Percentiles rank a stretch among this genome's conserved stretches.
Conservation (phyloP, 2,888 invertebrate genomes). For the Monochamus alternatus region DNA sequence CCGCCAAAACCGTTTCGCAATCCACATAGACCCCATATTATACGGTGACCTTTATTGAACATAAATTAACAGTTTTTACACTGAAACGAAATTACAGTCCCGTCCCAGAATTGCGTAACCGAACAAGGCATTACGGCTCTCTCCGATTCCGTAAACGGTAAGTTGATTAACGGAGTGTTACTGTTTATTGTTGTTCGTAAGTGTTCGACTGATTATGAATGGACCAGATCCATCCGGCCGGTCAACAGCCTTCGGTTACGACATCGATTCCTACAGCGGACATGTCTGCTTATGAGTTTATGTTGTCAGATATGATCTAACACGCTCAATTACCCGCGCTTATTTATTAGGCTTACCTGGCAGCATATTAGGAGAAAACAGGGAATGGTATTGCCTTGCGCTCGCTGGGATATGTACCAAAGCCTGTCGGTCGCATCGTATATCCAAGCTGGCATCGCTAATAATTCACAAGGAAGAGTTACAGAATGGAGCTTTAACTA, state of each 20-base stretch:
- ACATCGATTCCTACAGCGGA: background rate
- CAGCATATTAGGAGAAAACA: constrained; percentile 1
- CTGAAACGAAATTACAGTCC: background rate
- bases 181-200: constrained; percentile 14
- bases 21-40: background rate
- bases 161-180: constrained; percentile 22
- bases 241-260: constrained; percentile 10
- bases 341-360: constrained; percentile 17
- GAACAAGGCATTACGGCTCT: constrained; percentile 1
- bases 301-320: constrained; percentile 21
- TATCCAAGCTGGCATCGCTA: too few species aligned
- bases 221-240: background rate
- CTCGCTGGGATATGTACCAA: background rate
- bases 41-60: constrained; percentile 7
- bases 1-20: background rate
- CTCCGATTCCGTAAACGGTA: constrained; percentile 13
- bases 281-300: constrained; percentile 15
- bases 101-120: constrained; percentile 1
- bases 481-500: too few species aligned
- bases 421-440: too few species aligned
- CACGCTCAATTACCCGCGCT: constrained; percentile 15
- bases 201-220: constrained; percentile 6
- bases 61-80: constrained; percentile 12
- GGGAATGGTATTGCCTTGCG: background rate
- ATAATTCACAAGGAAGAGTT: too few species aligned